These are phyloP conservation scores for Agonopterix alstromeriana DNA, from an alignment of 2,888 invertebrate species.

Conservation along the genomic window DNA sequence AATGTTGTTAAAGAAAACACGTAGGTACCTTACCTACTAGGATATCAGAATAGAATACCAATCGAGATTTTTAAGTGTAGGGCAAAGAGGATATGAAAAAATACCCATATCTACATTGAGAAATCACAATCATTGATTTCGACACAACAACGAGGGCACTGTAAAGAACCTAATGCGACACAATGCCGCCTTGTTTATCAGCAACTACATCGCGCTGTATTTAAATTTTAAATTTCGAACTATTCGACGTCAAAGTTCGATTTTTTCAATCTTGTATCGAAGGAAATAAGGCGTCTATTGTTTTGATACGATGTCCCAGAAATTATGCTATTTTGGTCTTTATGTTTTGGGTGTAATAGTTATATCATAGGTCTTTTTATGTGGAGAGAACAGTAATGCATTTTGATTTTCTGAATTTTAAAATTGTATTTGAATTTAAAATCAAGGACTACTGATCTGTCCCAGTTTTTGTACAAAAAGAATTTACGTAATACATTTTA, in stretches of 20 bases:
- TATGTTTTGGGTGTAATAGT: neutral
- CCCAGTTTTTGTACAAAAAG: neutral
- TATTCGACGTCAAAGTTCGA: conserved; percentile 1
- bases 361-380: too few relatives aligned
- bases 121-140: conserved; percentile 2
- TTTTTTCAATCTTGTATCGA: neutral
- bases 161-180: conserved; percentile 9
- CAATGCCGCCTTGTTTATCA: conserved; percentile 8
- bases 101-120: conserved; percentile 3
- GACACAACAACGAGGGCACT: conserved; percentile 5
- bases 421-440: neutral
- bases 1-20: too few relatives aligned
- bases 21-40: too few relatives aligned
- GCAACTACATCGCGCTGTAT: conserved; percentile 7
- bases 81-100: conserved; percentile 3
- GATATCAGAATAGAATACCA: too few relatives aligned
- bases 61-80: neutral
- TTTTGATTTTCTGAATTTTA: neutral
- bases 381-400: too few relatives aligned
- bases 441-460: neutral
- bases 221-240: conserved; percentile 9
- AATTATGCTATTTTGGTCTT: neutral
- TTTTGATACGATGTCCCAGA: neutral
- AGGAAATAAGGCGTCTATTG: neutral
- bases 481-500: too few relatives aligned